These are phyloP conservation scores for Mus spretus DNA, from an alignment of 2,797 vertebrate species.

Conservation along the genomic window DNA sequence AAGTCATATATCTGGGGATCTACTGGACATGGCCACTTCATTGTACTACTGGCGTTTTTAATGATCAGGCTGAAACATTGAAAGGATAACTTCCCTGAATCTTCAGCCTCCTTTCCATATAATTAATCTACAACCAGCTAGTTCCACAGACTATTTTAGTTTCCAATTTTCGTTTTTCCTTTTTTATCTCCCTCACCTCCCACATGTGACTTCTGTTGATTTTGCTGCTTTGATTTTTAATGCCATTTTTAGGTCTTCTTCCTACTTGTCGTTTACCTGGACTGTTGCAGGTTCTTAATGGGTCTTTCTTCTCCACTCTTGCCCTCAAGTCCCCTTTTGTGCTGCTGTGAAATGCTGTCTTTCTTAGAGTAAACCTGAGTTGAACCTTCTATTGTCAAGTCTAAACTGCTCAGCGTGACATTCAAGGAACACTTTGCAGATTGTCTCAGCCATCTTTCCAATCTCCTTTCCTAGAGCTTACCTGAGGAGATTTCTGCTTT, in stretches of 20 bases:
- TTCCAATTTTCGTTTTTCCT: conserved; percentile 45
- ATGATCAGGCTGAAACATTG: conserved; percentile 31
- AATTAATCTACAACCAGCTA: conserved; percentile 18
- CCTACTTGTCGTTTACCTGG: conserved; percentile 27
- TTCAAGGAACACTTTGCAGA: conserved; percentile 40
- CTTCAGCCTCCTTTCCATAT: conserved; percentile 27
- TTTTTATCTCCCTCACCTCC: conserved; percentile 16
- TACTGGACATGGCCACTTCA: conserved; percentile 17
- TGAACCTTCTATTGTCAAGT: conserved; percentile 41
- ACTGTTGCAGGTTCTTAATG: conserved; percentile 12
- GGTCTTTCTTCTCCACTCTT: conserved; percentile 5
- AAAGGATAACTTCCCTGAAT: conserved; percentile 1
- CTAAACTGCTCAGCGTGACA: conserved; percentile 10
- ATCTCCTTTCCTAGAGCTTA: background rate
- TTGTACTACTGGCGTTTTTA: background rate
- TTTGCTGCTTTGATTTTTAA: conserved; percentile 47
- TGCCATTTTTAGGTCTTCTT: conserved; percentile 23
- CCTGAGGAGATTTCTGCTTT: conserved; percentile 13
- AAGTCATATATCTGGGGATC: background rate
- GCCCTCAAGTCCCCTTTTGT: background rate
- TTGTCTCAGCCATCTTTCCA: conserved; percentile 46
- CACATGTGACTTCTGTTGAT: conserved; percentile 40
- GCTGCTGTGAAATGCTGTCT: background rate
- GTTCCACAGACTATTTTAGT: background rate
- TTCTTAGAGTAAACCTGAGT: background rate